A percentile compares a stretch with the other conserved stretches of the same genome.
Evolutionary conservation across 30 jellyfish, hydroid and myxozoan species (phyloP).

Genomic region (Aurelia sp.): DNA sequence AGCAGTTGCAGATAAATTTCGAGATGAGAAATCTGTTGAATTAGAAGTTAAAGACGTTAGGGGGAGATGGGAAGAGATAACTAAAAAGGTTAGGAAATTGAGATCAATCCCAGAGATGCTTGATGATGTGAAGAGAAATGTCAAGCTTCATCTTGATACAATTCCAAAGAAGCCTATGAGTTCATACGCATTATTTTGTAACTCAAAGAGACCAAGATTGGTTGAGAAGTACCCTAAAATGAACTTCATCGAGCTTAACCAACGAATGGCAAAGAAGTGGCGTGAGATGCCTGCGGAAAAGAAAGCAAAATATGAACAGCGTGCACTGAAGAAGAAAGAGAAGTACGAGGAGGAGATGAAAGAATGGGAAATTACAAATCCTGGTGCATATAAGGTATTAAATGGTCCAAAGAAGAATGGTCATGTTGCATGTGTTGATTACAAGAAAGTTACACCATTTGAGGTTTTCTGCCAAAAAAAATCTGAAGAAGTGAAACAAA

Average conservation of each 20-base stretch:
- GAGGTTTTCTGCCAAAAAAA: slow-evolving; percentile 40
- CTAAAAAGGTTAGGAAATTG: slow-evolving; percentile 27
- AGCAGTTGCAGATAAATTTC: slow-evolving; percentile 20
- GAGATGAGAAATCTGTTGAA: not conserved
- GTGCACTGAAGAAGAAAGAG: slow-evolving; percentile 26
- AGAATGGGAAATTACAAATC: slow-evolving; percentile 31
- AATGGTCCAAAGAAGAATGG: slow-evolving; percentile 8
- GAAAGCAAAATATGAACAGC: slow-evolving; percentile 36
- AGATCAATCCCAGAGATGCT: slow-evolving; percentile 65
- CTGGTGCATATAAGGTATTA: slow-evolving; percentile 26
- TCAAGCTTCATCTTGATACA: slow-evolving; percentile 28
- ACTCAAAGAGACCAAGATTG: slow-evolving; percentile 17
- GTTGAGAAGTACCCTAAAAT: slow-evolving; percentile 43
- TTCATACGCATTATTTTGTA: slow-evolving; percentile 45
- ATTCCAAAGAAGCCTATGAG: slow-evolving; percentile 48
- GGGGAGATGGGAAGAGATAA: slow-evolving; percentile 53
- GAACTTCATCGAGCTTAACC: slow-evolving; percentile 15
- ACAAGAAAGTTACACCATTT: slow-evolving; percentile 17
- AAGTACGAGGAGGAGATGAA: slow-evolving; percentile 36
- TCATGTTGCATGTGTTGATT: not conserved
- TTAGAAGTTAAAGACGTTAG: slow-evolving; percentile 4
- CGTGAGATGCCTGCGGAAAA: slow-evolving; percentile 55
- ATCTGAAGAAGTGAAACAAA: slow-evolving; percentile 20
- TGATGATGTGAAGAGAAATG: slow-evolving; percentile 37
- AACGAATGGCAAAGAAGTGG: slow-evolving; percentile 60